Evolutionary conservation across 2,113 vertebrate species (phyloP).

Genomic region (Alectura lathami): DNA sequence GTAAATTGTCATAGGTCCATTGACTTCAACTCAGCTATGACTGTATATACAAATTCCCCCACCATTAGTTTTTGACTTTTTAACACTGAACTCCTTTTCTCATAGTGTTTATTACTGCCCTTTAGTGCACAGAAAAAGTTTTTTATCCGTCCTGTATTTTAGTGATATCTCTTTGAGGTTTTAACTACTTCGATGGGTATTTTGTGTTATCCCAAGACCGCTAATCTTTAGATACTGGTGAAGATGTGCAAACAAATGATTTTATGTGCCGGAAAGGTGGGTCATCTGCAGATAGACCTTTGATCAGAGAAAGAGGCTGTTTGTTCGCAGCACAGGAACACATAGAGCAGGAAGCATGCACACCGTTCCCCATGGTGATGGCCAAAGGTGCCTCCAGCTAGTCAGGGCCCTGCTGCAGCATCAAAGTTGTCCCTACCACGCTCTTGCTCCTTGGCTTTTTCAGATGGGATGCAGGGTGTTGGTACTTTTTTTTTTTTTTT

Average conservation of each 20-base stretch:
- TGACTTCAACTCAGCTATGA: constrained; percentile 53
- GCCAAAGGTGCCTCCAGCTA: background rate
- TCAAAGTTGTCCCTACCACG: background rate
- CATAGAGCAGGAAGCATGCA: background rate
- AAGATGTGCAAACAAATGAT: background rate
- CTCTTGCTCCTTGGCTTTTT: background rate
- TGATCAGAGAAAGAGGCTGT: background rate
- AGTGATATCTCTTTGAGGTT: background rate
- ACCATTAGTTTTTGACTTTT: background rate
- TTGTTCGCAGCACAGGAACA: background rate
- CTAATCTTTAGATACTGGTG: accelerated
- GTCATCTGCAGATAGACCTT: background rate
- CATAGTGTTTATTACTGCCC: background rate
- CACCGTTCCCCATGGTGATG: accelerated
- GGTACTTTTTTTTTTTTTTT: background rate
- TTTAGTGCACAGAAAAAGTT: background rate
- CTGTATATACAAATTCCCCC: constrained; percentile 12
- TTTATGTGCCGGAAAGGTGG: background rate
- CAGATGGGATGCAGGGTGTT: background rate
- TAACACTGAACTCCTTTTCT: background rate
- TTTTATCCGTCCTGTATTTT: background rate
- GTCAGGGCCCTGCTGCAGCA: background rate
- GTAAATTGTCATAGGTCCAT: constrained; percentile 37
- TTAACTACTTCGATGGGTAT: background rate
- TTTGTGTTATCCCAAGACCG: background rate